These are phyloP conservation scores for Ornithorhynchus anatinus DNA, from an alignment of 2,113 vertebrate species.

Conservation along the genomic window DNA sequence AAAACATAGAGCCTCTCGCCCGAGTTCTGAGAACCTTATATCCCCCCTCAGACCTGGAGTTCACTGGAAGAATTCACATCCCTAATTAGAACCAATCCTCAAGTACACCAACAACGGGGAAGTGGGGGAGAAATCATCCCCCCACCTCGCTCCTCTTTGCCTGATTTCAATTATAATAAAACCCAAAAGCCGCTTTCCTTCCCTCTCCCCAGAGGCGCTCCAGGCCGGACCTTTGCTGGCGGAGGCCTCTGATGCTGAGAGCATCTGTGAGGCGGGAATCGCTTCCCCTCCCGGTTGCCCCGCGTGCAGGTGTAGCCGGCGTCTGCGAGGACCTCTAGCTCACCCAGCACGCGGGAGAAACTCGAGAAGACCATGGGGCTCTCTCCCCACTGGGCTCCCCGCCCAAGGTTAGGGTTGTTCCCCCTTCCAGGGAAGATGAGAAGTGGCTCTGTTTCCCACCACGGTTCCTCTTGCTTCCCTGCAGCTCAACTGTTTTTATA, in stretches of 20 bases:
- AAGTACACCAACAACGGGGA: neutral
- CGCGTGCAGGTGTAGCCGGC: neutral
- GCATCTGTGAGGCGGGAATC: neutral
- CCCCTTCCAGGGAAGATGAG: neutral
- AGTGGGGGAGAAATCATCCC: neutral
- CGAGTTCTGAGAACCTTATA: conserved; percentile 44
- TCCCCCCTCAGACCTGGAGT: conserved; percentile 42
- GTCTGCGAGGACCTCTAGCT: rapidly evolving
- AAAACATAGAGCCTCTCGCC: conserved; percentile 52
- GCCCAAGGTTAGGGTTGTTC: neutral
- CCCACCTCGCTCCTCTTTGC: neutral
- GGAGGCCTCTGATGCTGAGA: neutral
- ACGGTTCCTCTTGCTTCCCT: neutral
- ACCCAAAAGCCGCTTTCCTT: conserved; percentile 16
- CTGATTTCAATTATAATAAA: conserved; percentile 29
- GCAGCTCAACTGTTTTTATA: neutral
- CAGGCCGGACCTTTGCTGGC: neutral
- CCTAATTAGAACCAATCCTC: conserved; percentile 61
- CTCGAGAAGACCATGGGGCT: neutral
- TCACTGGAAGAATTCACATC: conserved; percentile 49
- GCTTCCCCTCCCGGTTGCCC: neutral
- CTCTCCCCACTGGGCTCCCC: neutral
- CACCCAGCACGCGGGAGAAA: neutral
- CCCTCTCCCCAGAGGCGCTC: neutral
- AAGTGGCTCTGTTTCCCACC: neutral